Percentiles rank a stretch among this genome's conserved stretches.
phyloP scores from a whole-genome alignment of 2,113 vertebrate genomes.

The Sigmodon hispidus region DNA sequence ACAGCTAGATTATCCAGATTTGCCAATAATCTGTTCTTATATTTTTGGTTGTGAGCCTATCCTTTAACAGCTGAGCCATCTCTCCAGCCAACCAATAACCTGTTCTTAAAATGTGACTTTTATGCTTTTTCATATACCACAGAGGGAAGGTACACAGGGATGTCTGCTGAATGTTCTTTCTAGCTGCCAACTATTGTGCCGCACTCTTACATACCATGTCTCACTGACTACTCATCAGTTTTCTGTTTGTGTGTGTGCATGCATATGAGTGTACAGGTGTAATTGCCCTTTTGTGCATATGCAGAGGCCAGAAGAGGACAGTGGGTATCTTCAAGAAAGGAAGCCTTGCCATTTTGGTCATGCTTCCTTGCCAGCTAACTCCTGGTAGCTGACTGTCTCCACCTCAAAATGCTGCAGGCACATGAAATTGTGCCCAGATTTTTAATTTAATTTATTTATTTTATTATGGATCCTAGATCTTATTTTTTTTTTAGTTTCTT shows the following conservation, averaged over 20 bases:
- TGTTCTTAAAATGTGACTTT: conserved; percentile 5
- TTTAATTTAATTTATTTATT: background rate
- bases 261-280: background rate
- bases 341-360: background rate
- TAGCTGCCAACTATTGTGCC: background rate
- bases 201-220: background rate
- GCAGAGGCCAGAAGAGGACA: background rate
- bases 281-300: background rate
- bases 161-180: background rate
- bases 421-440: background rate
- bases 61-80: too few species aligned
- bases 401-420: background rate
- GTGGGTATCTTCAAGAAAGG: background rate
- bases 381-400: background rate
- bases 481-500: background rate
- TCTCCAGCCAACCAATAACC: background rate
- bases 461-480: background rate
- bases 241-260: background rate
- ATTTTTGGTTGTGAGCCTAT: too few species aligned
- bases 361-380: background rate
- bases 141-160: background rate
- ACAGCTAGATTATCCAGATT: conserved; percentile 35
- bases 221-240: background rate
- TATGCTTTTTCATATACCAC: background rate
- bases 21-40: background rate